phyloP scores from a whole-genome alignment of 2,113 vertebrate species.

The Chauna torquata region DNA sequence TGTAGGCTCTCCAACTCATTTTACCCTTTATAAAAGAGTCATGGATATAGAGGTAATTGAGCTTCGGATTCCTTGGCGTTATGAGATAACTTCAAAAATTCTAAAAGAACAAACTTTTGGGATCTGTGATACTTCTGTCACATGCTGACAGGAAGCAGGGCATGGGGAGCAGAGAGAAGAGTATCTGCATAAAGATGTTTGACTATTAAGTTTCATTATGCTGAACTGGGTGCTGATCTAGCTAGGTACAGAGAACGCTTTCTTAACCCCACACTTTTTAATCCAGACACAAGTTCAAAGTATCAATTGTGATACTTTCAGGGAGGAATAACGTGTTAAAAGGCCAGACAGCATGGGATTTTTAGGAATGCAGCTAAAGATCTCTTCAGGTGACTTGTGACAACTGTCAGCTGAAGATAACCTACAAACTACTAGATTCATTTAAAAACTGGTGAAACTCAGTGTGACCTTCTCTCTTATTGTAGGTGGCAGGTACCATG shows the following conservation, averaged over 20 bases:
- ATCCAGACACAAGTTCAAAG: fast-evolving
- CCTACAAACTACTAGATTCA: fast-evolving
- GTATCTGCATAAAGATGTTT: fast-evolving
- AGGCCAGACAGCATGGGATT: not conserved
- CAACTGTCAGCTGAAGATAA: not conserved
- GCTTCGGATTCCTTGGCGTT: not conserved
- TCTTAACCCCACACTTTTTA: fast-evolving
- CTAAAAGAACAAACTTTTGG: not conserved
- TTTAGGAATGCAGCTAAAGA: not conserved
- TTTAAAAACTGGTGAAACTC: fast-evolving
- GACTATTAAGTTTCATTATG: not conserved
- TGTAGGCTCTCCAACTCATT: not conserved
- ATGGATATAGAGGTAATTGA: not conserved
- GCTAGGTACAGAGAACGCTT: not conserved
- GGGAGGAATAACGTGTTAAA: fast-evolving
- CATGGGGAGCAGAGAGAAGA: not conserved
- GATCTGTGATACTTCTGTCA: not conserved
- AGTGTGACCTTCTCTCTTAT: not conserved
- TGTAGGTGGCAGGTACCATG: slow-evolving; percentile 97
- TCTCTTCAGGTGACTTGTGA: not conserved
- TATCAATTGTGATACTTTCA: fast-evolving
- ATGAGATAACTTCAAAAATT: fast-evolving
- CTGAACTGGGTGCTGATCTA: not conserved
- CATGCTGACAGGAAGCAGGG: not conserved
- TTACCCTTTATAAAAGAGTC: not conserved